Base-by-base conservation (phyloP, 1,140 invertebrate species). In the Drosophila rhopaloa region DNA sequence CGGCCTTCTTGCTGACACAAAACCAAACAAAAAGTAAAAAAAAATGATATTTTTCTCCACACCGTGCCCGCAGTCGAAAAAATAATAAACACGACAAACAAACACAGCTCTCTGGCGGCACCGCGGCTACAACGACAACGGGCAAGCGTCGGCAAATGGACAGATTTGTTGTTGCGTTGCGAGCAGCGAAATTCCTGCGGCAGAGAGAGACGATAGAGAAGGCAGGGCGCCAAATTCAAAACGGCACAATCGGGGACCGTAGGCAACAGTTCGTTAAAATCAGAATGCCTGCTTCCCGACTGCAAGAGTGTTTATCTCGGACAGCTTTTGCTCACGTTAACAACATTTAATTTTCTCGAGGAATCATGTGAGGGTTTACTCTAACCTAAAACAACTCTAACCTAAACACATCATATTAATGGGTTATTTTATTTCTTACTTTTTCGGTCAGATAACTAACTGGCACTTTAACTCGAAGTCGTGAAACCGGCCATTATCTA, bases 11-110 rank as follows among this genome's bases (percentile, higher is more conserved):
- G 10, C 4, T 3, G 10, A 40, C 13, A 43, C 19, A 35, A 37
- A 65, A 68, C 65, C 47, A 68, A 68, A 68, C 61, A 68, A 68
- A 68, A 68, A 68, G 38, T 19, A 53, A 29, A 53, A 38, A 67
- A 65, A 68, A 68, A 8, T 29, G 9, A 13, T n/a, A 11, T 5
- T 10, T 10, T 19, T 10, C 16, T 10, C 24, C 53, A 37, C 53
- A 58, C 37, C 19, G 41, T 37, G 29, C 29, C 29, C 29, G 6
- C 29, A 32, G 29, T 32, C 8, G n/a, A 37, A 14, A 51, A 29
- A 67, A 62, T 27, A 65, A 51, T 27, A 53, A 44, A 35, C 32
- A 43, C 54, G 19, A 19, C 10, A 44, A 14, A 8, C n/a, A 27
- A 50, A 29, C 27, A 48, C 46, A 29, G 13, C 29, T 24, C 13